These are phyloP conservation scores for Episyrphus balteatus DNA, from an alignment of 1,140 invertebrate species.

Conservation along the genomic window DNA sequence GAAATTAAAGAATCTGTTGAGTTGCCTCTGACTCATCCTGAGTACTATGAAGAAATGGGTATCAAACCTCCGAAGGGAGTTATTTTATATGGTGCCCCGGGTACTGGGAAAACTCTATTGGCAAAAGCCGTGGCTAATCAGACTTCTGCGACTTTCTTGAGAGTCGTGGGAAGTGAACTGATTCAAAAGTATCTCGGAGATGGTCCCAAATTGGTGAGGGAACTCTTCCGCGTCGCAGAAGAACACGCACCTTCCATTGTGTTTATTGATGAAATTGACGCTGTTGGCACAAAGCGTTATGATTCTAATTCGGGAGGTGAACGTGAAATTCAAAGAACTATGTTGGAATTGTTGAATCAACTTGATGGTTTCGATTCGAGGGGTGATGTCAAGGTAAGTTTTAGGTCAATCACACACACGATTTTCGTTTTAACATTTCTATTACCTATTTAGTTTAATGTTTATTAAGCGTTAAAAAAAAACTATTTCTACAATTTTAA, in stretches of 20 bases:
- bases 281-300: constrained; percentile 97
- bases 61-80: constrained; percentile 99
- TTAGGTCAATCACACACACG: background rate
- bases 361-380: constrained; percentile 96
- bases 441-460: too few species aligned
- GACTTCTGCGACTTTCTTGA: constrained; percentile 96
- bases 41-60: constrained; percentile 99
- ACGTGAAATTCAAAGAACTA: constrained; percentile 98
- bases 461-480: too few species aligned
- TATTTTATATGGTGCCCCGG: constrained; percentile 95
- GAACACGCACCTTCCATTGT: constrained; percentile 99
- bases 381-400: constrained; percentile 80
- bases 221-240: constrained; percentile 96
- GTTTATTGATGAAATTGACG: constrained; percentile 99
- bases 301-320: constrained; percentile 99
- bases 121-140: constrained; percentile 99
- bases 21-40: constrained; percentile 95
- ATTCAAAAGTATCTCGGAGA: constrained; percentile 99
- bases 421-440: background rate
- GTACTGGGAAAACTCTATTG: constrained; percentile 95
- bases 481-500: too few species aligned
- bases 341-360: constrained; percentile 98
- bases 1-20: constrained; percentile 99
- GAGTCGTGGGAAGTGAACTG: constrained; percentile 97
- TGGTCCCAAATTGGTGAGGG: constrained; percentile 95